Conservation (phyloP, 2,797 vertebrate genomes). For the Fistularia tabacaria region DNA sequence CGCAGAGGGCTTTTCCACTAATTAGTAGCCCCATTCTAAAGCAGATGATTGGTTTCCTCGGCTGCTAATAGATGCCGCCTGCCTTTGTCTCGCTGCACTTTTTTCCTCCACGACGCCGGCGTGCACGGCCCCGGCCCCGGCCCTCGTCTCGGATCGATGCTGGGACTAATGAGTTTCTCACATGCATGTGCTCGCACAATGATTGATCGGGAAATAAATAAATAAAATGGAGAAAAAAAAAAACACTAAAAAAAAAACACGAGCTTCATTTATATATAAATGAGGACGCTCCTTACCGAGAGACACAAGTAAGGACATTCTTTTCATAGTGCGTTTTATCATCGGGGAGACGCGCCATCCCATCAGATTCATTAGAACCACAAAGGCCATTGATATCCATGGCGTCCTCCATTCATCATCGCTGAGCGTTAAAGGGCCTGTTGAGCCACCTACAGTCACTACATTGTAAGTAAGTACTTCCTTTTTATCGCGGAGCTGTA, state of each 20-base stretch:
- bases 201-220: slow-evolving; percentile 22
- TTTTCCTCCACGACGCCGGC: slow-evolving; percentile 39
- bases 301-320: slow-evolving; percentile 8
- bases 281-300: slow-evolving; percentile 18
- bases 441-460: slow-evolving; percentile 37
- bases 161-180: slow-evolving; percentile 64
- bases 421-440: slow-evolving; percentile 27
- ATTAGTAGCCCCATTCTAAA: slow-evolving; percentile 60
- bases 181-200: slow-evolving; percentile 50
- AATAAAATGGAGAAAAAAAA: too few species aligned
- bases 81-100: slow-evolving; percentile 45
- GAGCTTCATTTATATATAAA: neutral
- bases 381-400: slow-evolving; percentile 35
- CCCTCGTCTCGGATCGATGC: slow-evolving; percentile 58
- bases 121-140: slow-evolving; percentile 23
- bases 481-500: neutral
- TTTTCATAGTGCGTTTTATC: slow-evolving; percentile 19
- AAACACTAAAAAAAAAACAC: too few species aligned
- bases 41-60: slow-evolving; percentile 63
- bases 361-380: slow-evolving; percentile 44
- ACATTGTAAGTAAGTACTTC: slow-evolving; percentile 5
- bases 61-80: slow-evolving; percentile 60
- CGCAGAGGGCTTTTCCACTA: slow-evolving; percentile 56
- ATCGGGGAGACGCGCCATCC: slow-evolving; percentile 16
- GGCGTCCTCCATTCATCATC: slow-evolving; percentile 47